Evolutionary conservation across 2,113 vertebrate species (phyloP).

Genomic region (Cygnus atratus): DNA sequence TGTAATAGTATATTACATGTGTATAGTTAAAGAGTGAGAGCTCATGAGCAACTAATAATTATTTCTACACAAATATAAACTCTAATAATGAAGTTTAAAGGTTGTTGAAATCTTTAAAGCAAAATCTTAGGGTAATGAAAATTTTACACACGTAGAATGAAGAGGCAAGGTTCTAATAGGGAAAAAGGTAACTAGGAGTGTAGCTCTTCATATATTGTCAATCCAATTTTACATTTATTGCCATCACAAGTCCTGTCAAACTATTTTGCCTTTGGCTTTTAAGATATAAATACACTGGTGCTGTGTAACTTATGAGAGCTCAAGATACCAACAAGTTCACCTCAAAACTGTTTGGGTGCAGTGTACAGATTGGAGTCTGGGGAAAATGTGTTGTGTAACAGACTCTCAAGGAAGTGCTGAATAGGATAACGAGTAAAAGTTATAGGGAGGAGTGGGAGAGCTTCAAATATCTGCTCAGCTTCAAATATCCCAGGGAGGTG

Average conservation of each 20-base stretch:
- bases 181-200: background rate
- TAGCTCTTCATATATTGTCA: background rate
- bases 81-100: background rate
- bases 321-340: background rate
- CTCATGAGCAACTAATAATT: background rate
- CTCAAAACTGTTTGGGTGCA: background rate
- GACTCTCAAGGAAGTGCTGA: background rate
- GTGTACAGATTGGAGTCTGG: background rate
- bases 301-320: background rate
- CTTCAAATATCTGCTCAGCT: background rate
- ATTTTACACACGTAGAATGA: background rate
- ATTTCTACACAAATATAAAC: background rate
- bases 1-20: background rate
- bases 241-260: background rate
- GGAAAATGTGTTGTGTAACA: background rate
- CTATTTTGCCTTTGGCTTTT: background rate
- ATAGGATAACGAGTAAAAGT: background rate
- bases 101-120: background rate
- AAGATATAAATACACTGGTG: background rate
- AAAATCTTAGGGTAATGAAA: background rate
- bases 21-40: background rate
- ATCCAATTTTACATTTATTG: background rate
- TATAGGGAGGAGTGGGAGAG: background rate
- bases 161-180: background rate
- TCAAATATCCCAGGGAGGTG: background rate